Percentiles rank a stretch among this genome's conserved stretches.
Evolutionary conservation across 2,113 vertebrate species (phyloP).

Genomic region (Tilapia sparmanii): DNA sequence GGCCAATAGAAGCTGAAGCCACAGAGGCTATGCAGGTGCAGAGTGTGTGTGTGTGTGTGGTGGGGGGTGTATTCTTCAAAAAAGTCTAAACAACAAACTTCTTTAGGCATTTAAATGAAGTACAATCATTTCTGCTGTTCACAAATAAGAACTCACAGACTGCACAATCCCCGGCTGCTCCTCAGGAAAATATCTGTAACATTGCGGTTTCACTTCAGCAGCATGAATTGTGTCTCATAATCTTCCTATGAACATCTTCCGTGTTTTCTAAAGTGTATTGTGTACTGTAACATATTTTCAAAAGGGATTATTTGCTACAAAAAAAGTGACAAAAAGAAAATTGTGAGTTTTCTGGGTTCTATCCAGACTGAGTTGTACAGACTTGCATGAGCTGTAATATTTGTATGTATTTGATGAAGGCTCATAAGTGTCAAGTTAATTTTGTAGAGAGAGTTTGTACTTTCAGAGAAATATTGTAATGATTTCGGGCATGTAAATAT

Average conservation of each 20-base stretch:
- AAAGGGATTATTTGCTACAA: not conserved
- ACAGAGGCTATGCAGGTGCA: not conserved
- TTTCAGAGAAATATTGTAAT: not conserved
- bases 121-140: not conserved
- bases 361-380: not conserved
- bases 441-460: not conserved
- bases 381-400: not conserved
- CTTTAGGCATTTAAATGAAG: not conserved
- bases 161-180: not conserved
- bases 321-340: accelerated
- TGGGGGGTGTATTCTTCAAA: accelerated
- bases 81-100: not conserved
- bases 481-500: not conserved
- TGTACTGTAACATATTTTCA: not conserved
- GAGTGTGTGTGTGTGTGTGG: too few relatives aligned
- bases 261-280: accelerated
- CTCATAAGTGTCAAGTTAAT: not conserved
- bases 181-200: not conserved
- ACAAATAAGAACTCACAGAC: not conserved
- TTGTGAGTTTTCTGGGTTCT: not conserved
- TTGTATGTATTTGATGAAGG: not conserved
- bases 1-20: not conserved
- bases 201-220: not conserved
- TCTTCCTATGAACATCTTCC: not conserved
- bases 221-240: not conserved